These are phyloP conservation scores for Thomomys bottae DNA, from an alignment of 2,113 vertebrate species.

Conservation along the genomic window DNA sequence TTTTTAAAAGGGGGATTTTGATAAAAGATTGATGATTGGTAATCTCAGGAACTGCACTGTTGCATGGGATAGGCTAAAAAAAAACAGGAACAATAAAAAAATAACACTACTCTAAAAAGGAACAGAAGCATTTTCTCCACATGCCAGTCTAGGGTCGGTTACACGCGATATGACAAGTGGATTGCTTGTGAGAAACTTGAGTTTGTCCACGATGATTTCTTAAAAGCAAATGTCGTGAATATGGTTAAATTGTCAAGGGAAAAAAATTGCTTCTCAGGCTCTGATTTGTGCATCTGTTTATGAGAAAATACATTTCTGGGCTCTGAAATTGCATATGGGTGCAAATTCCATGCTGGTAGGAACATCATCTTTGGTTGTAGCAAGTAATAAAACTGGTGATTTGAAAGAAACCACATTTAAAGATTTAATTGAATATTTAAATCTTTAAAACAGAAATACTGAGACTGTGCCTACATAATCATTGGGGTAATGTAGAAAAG, in stretches of 20 bases:
- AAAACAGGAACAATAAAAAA: conserved; percentile 59
- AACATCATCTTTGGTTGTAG: conserved; percentile 90
- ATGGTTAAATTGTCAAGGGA: conserved; percentile 75
- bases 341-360: conserved; percentile 87
- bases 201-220: conserved; percentile 76
- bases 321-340: conserved; percentile 86
- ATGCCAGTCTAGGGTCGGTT: conserved; percentile 37
- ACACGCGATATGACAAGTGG: conserved; percentile 10
- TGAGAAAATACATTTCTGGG: conserved; percentile 78
- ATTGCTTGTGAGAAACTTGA: conserved; percentile 82
- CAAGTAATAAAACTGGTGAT: conserved; percentile 78
- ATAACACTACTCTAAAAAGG: neutral
- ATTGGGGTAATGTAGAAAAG: neutral
- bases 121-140: conserved; percentile 67
- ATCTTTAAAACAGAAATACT: conserved; percentile 82
- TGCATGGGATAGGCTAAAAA: neutral
- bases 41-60: conserved; percentile 26
- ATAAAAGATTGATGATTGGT: neutral
- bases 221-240: conserved; percentile 70
- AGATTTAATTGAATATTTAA: neutral
- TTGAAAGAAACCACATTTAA: conserved; percentile 82
- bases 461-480: conserved; percentile 50
- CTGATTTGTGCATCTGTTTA: conserved; percentile 83
- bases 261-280: conserved; percentile 78
- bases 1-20: conserved; percentile 18